Percentiles rank a stretch among this genome's conserved stretches.
These are phyloP conservation scores for Dendrolimus punctatus DNA, from an alignment of 1,140 invertebrate species.

Conservation along the genomic window DNA sequence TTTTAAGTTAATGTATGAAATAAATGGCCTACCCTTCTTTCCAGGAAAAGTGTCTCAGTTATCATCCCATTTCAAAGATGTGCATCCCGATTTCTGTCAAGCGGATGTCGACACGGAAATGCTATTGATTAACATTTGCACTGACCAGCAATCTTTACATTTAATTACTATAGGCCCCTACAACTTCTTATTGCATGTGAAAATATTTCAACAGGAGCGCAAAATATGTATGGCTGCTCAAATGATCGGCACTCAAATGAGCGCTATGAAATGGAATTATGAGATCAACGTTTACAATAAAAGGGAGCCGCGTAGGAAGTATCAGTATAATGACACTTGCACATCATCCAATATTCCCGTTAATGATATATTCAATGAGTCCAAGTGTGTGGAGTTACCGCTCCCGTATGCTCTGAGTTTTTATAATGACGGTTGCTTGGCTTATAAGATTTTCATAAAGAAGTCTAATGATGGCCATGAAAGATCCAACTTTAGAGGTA, in stretches of 20 bases:
- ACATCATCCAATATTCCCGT: slow-evolving; percentile 8
- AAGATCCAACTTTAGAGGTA: neutral
- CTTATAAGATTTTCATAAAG: slow-evolving; percentile 37
- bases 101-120: slow-evolving; percentile 27
- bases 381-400: slow-evolving; percentile 19
- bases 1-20: neutral
- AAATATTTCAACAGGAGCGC: slow-evolving; percentile 12
- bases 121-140: slow-evolving; percentile 9
- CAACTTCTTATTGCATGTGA: slow-evolving; percentile 37
- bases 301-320: slow-evolving; percentile 28
- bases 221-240: slow-evolving; percentile 31
- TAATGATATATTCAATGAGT: slow-evolving; percentile 16
- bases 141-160: slow-evolving; percentile 16
- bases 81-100: slow-evolving; percentile 23
- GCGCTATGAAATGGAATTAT: slow-evolving; percentile 41
- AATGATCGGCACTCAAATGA: slow-evolving; percentile 24
- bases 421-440: slow-evolving; percentile 17
- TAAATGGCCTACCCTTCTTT: slow-evolving; percentile 7
- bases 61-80: slow-evolving; percentile 24
- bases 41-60: slow-evolving; percentile 38
- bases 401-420: slow-evolving; percentile 27
- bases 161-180: slow-evolving; percentile 21
- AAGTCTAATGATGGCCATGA: slow-evolving; percentile 6
- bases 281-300: slow-evolving; percentile 43
- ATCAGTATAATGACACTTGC: slow-evolving; percentile 23